phyloP scores from a whole-genome alignment of 2,888 invertebrate species.

The Pardosa pseudoannulata region DNA sequence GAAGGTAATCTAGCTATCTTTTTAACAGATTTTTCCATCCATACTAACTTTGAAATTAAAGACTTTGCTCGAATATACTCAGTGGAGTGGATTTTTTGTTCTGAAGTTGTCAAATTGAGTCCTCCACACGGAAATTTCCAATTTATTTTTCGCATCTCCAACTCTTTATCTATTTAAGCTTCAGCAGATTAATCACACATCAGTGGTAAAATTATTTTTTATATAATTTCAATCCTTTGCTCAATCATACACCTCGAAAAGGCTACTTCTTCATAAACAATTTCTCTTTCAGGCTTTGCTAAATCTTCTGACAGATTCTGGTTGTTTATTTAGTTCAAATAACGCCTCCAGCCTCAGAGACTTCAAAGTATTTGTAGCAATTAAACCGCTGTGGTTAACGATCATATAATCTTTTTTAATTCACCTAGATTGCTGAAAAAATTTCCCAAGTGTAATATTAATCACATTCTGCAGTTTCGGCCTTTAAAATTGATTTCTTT shows the following conservation, averaged over 20 bases:
- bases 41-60: no score
- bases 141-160: no score
- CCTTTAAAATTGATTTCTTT: slow-evolving; percentile 1
- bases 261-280: background rate
- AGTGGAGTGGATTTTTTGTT: no score
- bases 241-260: background rate
- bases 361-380: background rate
- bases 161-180: no score
- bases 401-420: slow-evolving; percentile 4
- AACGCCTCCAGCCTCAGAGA: background rate
- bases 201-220: background rate
- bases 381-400: background rate
- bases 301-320: background rate
- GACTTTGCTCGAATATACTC: no score
- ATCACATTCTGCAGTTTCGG: background rate
- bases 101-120: no score
- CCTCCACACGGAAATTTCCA: no score
- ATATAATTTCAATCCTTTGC: no score
- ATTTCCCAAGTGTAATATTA: background rate
- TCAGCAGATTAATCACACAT: background rate
- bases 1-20: no score
- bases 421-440: background rate
- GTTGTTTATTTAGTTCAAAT: background rate
- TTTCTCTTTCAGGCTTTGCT: background rate
- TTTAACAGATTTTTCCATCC: no score